Evolutionary conservation across 2,888 invertebrate species (phyloP), one percentile per base, ranked within the genome.

Genomic region (Tenthredo scrophulariae): DNA sequence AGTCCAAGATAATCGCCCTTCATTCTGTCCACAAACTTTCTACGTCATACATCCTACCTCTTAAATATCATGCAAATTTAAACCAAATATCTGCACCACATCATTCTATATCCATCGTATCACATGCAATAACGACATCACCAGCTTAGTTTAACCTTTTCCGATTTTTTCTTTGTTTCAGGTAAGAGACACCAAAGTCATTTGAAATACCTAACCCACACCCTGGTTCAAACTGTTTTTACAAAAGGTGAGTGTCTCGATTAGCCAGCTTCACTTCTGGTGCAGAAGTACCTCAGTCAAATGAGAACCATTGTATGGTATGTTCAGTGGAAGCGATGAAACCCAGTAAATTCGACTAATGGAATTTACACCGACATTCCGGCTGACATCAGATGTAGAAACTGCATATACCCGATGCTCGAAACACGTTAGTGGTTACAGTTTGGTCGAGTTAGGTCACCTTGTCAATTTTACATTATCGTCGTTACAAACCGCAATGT

Each of bases 341-440:
- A 86, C 86, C 58, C 87, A 85, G 88, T 91, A 90, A 91, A 91
- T 91, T 90, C 89, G 87, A 85, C 88, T 90, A 91, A 91, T 90
- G 90, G 90, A 91, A 91, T 91, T 91, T 91, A 91, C 90, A 88
- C 89, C 88, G 89, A 90, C 88, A 88, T 88, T 88, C 84, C 87
- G 77, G 88, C 72, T 5, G 6, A 74, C 40, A 87, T 86, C 87
- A 88, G 88, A 90, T 89, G 88, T 87, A 88, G 90, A 89, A 89
- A 89, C 89, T 89, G 88, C 80, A 85, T 43, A 22, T n/a, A 9
- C 15, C 22, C 37, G 65, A 43, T 37, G 62, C 62, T 62, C 26
- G 62, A 46, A 77, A 29, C 26, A 46, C 50, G 46, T 77, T 77
- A 54, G 77, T 54, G 80, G 80, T 26, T 37, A n/a, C 37, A 62